phyloP scores from a whole-genome alignment of 2,888 invertebrate species.

The Sepiola atlantica region DNA sequence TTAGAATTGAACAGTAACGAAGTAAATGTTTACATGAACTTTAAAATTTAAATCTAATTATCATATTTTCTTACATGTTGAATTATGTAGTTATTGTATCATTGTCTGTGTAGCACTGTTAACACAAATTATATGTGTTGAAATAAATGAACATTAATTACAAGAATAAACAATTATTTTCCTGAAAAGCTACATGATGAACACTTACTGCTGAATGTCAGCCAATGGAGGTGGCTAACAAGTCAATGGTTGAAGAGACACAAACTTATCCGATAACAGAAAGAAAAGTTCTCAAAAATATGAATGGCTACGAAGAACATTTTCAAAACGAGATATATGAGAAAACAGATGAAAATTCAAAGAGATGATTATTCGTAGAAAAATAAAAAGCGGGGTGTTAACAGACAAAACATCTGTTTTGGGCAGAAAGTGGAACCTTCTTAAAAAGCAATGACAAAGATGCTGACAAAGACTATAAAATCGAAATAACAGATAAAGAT shows the following conservation, averaged over 20 bases:
- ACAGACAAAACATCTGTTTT: background rate
- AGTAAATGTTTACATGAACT: too few species aligned
- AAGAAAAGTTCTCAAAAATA: background rate
- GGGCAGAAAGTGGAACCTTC: background rate
- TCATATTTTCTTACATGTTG: too few species aligned
- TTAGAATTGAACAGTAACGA: too few species aligned
- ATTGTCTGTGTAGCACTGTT: too few species aligned
- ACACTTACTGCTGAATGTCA: background rate
- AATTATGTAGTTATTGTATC: too few species aligned
- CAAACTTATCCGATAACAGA: background rate
- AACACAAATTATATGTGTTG: too few species aligned
- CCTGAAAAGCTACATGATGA: background rate
- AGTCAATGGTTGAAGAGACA: background rate
- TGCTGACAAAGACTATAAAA: background rate
- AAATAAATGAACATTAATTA: too few species aligned
- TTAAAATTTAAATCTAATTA: too few species aligned
- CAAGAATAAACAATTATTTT: too few species aligned
- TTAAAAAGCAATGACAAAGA: background rate
- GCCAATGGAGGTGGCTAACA: background rate
- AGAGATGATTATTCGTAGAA: background rate
- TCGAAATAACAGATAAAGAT: background rate
- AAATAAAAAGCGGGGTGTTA: background rate
- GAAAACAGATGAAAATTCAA: background rate
- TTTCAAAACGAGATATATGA: background rate
- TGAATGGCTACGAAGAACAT: background rate